These are phyloP conservation scores for Cavia aperea DNA, from an alignment of 2,113 vertebrate genomes.

Conservation along the genomic window DNA sequence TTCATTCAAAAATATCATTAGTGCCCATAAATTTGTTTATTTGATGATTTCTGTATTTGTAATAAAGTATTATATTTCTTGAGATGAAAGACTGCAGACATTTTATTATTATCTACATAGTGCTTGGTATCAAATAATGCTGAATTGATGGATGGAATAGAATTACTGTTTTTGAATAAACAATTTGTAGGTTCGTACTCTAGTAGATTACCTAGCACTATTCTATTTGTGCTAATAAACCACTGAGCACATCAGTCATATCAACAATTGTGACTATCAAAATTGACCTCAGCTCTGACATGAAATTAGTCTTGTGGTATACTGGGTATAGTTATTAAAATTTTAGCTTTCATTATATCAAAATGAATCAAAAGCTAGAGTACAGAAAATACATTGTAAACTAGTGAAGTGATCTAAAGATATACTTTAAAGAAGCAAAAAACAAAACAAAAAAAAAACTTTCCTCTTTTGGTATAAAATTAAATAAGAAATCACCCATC, in stretches of 20 bases:
- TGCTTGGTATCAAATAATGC: not conserved
- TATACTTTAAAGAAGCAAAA: not conserved
- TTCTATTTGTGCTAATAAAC: not conserved
- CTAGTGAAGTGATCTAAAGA: not conserved
- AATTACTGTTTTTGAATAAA: not conserved
- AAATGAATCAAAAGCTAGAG: not conserved
- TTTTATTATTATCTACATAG: not conserved
- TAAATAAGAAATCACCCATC: not conserved
- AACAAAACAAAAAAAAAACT: not conserved
- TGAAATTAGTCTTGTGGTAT: not conserved
- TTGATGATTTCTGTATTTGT: not conserved
- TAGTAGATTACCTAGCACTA: not conserved
- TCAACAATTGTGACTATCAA: not conserved
- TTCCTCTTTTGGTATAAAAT: not conserved
- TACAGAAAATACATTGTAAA: not conserved
- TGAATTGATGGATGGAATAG: not conserved
- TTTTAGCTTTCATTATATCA: not conserved
- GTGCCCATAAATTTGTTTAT: not conserved
- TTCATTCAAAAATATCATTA: not conserved
- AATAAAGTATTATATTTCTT: not conserved
- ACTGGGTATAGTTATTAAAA: not conserved
- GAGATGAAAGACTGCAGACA: not conserved
- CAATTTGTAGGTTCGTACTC: not conserved
- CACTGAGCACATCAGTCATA: not conserved
- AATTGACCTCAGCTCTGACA: not conserved